Evolutionary conservation across 2,888 invertebrate species (phyloP), one percentile per base, ranked within the genome.

Genomic region (Andrena chrysosceles): DNA sequence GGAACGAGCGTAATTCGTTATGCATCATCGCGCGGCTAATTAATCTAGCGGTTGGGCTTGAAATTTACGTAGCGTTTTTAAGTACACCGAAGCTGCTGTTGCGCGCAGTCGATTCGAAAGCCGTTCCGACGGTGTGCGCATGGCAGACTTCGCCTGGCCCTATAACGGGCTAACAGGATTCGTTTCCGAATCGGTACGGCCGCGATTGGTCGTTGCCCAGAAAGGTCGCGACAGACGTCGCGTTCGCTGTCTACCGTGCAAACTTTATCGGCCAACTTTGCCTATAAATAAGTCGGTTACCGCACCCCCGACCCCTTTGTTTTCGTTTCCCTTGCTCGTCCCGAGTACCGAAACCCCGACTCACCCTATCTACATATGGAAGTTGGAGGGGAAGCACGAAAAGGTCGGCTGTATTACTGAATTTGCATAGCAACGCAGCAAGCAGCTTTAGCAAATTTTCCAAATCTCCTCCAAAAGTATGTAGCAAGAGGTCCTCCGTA

Each of bases 201-300:
- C 56, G 23, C 16, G 13, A 33, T 63, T 35, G 74, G 33, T 62
- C 67, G 67, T 68, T 10, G 52, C 26, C 52, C 7, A 52, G 68
- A 75, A 75, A 68, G 49, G 77, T 77, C 63, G 64, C 71, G 60
- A 71, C 67, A n/a, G 20, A 48, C 77, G 29, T 48, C 70, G 56
- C 49, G 26, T 31, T 49, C 29, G 33, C 59, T 48, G 69, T 59
- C 62, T 59, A 68, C 59, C 48, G 54, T 29, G 60, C 54, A 66
- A 77, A 81, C 29, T 81, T 81, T 77, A 77, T 77, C 70, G 69
- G 7, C 69, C n/a, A 81, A 81, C 64, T 81, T 75, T 63, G 54
- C 54, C 78, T 64, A 75, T 75, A 82, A 79, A 82, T 82, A 82
- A 79, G 66, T 75, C 75, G 67, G 67, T 69, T 62, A 67, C 23